phyloP scores from a whole-genome alignment of 2,113 vertebrate genomes.

The Apaloderma vittatum region DNA sequence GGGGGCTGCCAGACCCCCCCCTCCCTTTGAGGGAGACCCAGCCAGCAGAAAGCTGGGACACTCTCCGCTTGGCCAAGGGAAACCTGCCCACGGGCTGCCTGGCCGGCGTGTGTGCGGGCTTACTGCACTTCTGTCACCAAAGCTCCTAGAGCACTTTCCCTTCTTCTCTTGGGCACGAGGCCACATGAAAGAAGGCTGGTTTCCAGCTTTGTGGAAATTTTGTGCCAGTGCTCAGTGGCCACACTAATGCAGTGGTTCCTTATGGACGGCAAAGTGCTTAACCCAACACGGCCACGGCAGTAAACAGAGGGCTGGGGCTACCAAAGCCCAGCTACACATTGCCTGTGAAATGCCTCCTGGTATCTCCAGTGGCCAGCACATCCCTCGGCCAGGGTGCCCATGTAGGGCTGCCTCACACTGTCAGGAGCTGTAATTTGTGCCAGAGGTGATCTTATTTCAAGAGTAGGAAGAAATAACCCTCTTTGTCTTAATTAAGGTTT shows the following conservation, averaged over 20 bases:
- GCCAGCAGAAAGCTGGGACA: neutral
- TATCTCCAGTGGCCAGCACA: neutral
- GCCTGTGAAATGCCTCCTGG: too few species aligned
- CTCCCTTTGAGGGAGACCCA: neutral
- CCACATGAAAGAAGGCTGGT: neutral
- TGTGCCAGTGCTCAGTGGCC: neutral
- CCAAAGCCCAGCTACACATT: neutral
- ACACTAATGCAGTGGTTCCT: neutral
- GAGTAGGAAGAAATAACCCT: neutral
- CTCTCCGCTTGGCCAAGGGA: neutral
- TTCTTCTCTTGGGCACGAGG: neutral
- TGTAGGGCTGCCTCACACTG: neutral
- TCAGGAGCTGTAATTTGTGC: neutral
- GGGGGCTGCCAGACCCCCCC: neutral
- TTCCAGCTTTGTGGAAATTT: neutral
- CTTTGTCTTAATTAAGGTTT: neutral
- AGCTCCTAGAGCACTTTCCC: neutral
- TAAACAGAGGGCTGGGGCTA: neutral
- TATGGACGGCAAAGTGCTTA: neutral
- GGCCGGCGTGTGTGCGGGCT: neutral
- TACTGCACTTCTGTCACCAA: fast-evolving
- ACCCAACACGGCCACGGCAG: neutral
- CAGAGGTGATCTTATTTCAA: neutral
- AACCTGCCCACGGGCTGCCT: neutral
- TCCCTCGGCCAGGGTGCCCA: neutral